phyloP scores from a whole-genome alignment of 1,140 invertebrate species.

The Argopecten irradians region DNA sequence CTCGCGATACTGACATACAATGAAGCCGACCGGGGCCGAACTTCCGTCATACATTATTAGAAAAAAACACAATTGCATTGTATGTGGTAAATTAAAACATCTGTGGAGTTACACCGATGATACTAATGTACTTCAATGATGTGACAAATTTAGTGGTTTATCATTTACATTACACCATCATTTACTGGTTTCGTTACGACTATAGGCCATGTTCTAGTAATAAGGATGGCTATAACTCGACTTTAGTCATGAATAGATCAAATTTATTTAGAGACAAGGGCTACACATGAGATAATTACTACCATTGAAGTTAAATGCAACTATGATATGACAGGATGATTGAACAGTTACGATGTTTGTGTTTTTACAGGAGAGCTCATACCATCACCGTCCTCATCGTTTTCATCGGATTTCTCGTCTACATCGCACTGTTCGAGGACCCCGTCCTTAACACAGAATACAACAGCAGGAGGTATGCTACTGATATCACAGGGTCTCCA shows the following conservation, averaged over 20 bases:
- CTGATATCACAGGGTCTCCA: neutral
- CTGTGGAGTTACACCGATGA: too few species aligned
- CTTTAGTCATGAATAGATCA: too few species aligned
- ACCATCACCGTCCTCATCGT: constrained; percentile 78
- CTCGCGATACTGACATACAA: neutral
- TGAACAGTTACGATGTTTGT: constrained; percentile 45
- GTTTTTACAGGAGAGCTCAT: constrained; percentile 78
- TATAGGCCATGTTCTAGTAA: neutral
- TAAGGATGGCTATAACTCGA: neutral
- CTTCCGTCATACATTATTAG: neutral
- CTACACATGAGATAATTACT: neutral
- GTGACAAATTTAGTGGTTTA: too few species aligned
- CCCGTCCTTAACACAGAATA: constrained; percentile 75
- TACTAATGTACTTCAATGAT: too few species aligned
- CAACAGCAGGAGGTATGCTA: constrained; percentile 78
- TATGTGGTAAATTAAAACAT: too few species aligned
- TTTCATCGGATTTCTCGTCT: constrained; percentile 77
- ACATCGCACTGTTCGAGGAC: constrained; percentile 79
- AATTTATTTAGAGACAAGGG: neutral
- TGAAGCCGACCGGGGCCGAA: neutral
- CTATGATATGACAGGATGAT: neutral
- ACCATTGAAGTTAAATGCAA: neutral
- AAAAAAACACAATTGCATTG: too few species aligned
- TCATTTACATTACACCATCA: too few species aligned
- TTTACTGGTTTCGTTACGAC: neutral